Percentiles rank a stretch among this genome's conserved stretches.
phyloP scores from a whole-genome alignment of 2,797 vertebrate species.

The Agapornis canus region DNA sequence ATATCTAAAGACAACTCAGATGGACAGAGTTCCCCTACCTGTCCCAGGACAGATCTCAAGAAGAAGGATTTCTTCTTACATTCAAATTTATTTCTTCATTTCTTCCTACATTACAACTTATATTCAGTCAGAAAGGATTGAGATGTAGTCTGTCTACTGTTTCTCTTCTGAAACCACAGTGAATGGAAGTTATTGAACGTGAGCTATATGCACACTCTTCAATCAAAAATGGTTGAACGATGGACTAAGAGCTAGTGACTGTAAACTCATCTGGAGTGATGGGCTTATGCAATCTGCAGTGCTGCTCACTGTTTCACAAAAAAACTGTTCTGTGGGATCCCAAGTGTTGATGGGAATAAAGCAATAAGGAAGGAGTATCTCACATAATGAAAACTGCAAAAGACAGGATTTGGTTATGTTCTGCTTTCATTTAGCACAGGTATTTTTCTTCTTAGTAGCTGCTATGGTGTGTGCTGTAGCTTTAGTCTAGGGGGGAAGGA shows the following conservation, averaged over 20 bases:
- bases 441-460: not conserved
- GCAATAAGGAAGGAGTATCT: not conserved
- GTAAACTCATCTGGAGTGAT: not conserved
- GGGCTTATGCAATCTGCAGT: not conserved
- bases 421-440: not conserved
- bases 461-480: not conserved
- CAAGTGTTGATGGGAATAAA: not conserved
- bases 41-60: not conserved
- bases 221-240: not conserved
- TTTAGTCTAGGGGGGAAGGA: not conserved
- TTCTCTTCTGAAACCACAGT: not conserved
- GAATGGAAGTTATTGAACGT: not conserved
- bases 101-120: not conserved
- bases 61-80: not conserved
- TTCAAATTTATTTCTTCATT: too few relatives aligned
- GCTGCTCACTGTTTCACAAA: not conserved
- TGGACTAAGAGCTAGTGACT: not conserved
- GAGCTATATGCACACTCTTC: not conserved
- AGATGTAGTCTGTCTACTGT: not conserved
- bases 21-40: not conserved
- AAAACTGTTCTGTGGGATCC: not conserved
- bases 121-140: not conserved
- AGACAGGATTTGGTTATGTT: not conserved
- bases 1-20: not conserved
- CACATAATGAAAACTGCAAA: not conserved